phyloP scores from a whole-genome alignment of 2,888 invertebrate species.

The Erynnis tages region DNA sequence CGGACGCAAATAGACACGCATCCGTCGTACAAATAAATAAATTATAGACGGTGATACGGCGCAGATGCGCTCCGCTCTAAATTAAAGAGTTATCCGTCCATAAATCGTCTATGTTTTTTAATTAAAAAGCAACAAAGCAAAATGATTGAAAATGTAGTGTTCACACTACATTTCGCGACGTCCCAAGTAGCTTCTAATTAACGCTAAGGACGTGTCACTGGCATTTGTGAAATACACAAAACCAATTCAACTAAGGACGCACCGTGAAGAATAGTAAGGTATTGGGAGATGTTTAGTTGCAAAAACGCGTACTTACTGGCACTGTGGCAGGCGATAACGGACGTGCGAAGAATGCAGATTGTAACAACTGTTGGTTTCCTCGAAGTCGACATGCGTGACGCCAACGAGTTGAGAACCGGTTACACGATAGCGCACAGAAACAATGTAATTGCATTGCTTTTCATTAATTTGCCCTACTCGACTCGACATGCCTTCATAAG shows the following conservation, averaged over 20 bases:
- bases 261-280: conserved; percentile 39
- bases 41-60: conserved; percentile 57
- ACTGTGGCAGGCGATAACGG: conserved; percentile 42
- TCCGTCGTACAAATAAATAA: conserved; percentile 66
- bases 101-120: conserved; percentile 41
- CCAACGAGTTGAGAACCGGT: conserved; percentile 65
- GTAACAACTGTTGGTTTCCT: conserved; percentile 75
- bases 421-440: conserved; percentile 68
- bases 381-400: conserved; percentile 69
- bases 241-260: conserved; percentile 38
- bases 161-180: conserved; percentile 41
- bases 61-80: conserved; percentile 51
- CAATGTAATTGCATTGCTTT: conserved; percentile 66
- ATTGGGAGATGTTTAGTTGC: conserved; percentile 29
- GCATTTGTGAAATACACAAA: conserved; percentile 32
- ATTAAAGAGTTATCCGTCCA: conserved; percentile 25
- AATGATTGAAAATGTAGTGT: conserved; percentile 46
- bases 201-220: conserved; percentile 42
- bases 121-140: conserved; percentile 48
- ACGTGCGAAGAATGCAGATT: conserved; percentile 71
- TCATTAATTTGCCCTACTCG: conserved; percentile 56
- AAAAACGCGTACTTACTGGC: conserved; percentile 16
- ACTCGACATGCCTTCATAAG: conserved; percentile 18
- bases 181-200: conserved; percentile 47
- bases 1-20: conserved; percentile 60